Evolutionary conservation across 2,797 vertebrate genomes (phyloP), one percentile per base, ranked within the genome.

Genomic region (Muraenolepis orangiensis): DNA sequence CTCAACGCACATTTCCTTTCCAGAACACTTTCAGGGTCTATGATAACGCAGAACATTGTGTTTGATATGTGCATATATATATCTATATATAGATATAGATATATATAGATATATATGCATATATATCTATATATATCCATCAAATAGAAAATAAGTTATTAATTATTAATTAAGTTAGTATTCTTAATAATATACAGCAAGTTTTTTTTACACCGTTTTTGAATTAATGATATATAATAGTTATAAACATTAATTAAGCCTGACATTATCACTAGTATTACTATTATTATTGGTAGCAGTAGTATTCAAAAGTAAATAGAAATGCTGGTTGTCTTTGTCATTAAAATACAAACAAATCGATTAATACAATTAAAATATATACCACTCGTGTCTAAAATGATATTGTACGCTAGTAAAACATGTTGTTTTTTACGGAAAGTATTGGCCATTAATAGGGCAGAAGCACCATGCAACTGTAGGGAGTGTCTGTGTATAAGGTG

Each of bases 401-500:
- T 26, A 64, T 64, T 26, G 57, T 26, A 64, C 11, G n/a, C n/a
- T n/a, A n/a, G 10, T 26, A 64, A 26, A 23, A 57, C 12, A 18
- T 18, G 4, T 20, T 51, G 13, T 16, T 40, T 40, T 16, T 13
- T 13, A 40, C 14, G 14, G 42, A 46, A 3, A 11, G 46, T 57
- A 8, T 57, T 7, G 20, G n/a, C 46, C 6, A 57, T 57, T 57
- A 57, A 57, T 57, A 29, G 11, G 6, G 75, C 75, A 67, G 34
- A 75, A 71, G 46, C 34, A 0, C 75, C 70, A 13, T 73, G 69
- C 42, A 57, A 46, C 38, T 12, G 75, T 70, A 75, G 88, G 90
- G 90, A 87, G 91, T 89, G 88, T 88, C 90, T 78, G 11, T 28
- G 16, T 69, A 68, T 29, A 51, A 66, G 31, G 18, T 69, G 29